Percentiles rank a stretch among this genome's conserved stretches.
Evolutionary conservation across 2,113 vertebrate genomes (phyloP).

Genomic region (Lontra canadensis): DNA sequence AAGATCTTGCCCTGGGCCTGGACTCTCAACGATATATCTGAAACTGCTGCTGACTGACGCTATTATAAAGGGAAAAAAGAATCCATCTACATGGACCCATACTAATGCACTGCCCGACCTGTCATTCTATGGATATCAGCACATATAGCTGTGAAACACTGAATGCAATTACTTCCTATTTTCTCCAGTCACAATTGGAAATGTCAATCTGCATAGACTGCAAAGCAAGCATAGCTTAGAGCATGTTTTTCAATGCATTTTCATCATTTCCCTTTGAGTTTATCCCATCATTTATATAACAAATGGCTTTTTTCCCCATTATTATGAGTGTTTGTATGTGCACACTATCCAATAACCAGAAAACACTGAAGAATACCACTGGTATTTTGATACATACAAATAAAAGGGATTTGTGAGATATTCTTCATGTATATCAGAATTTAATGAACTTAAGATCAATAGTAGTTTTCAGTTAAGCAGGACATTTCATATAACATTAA

Average conservation of each 20-base stretch:
- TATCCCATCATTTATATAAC: slow-evolving; percentile 1
- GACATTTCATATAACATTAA: not conserved
- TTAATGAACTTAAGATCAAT: slow-evolving; percentile 38
- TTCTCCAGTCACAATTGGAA: slow-evolving; percentile 53
- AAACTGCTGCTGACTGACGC: slow-evolving; percentile 28
- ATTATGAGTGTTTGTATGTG: not conserved
- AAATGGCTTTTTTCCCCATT: not conserved
- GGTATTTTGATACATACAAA: not conserved
- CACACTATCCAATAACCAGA: not conserved
- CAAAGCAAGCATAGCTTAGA: slow-evolving; percentile 43
- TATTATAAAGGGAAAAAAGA: slow-evolving; percentile 17
- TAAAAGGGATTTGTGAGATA: not conserved
- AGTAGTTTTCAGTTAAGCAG: not conserved
- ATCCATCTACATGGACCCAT: not conserved
- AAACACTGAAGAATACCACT: not conserved
- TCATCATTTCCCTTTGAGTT: slow-evolving; percentile 31
- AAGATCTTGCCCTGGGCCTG: slow-evolving; percentile 47
- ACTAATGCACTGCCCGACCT: not conserved
- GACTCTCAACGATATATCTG: slow-evolving; percentile 18
- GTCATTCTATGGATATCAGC: not conserved
- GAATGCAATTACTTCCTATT: slow-evolving; percentile 41
- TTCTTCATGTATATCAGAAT: not conserved
- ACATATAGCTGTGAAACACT: not conserved
- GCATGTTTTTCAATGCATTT: slow-evolving; percentile 34
- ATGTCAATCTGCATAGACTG: slow-evolving; percentile 29